phyloP scores from a whole-genome alignment of 2,888 invertebrate genomes.

The Orgyia antiqua region DNA sequence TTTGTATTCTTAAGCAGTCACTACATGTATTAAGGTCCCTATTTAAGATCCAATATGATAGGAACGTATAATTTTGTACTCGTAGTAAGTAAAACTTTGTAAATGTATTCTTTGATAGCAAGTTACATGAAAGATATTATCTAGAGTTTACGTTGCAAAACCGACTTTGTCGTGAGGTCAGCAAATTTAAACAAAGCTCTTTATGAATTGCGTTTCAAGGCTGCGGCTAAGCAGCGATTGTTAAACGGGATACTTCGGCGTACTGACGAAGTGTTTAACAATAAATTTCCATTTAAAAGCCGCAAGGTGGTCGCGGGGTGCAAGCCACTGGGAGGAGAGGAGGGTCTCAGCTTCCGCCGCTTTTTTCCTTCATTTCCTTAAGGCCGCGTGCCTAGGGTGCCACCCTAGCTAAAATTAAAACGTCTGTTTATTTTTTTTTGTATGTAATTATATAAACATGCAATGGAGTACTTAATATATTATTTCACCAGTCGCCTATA shows the following conservation, averaged over 20 bases:
- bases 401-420: conserved; percentile 65
- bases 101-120: too few species aligned
- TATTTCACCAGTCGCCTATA: conserved; percentile 10
- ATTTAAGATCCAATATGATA: too few species aligned
- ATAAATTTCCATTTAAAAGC: conserved; percentile 78
- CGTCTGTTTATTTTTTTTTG: conserved; percentile 46
- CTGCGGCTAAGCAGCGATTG: conserved; percentile 53
- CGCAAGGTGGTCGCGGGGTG: conserved; percentile 45
- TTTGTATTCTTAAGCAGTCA: too few species aligned
- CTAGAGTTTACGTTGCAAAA: conserved; percentile 13
- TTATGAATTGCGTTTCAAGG: conserved; percentile 26
- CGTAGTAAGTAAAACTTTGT: too few species aligned
- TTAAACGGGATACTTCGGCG: conserved; percentile 48
- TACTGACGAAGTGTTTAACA: conserved; percentile 76
- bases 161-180: conserved; percentile 21
- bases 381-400: conserved; percentile 64
- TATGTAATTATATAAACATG: conserved; percentile 33
- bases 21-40: too few species aligned
- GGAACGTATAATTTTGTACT: too few species aligned
- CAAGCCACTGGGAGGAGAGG: conserved; percentile 14
- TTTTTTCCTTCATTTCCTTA: conserved; percentile 77
- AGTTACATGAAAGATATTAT: too few species aligned
- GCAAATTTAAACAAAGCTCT: conserved; percentile 30
- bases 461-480: conserved; percentile 26
- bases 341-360: conserved; percentile 64